These are phyloP conservation scores for Kryptolebias ocellatus DNA, from an alignment of 2,797 vertebrate genomes.

Conservation along the genomic window DNA sequence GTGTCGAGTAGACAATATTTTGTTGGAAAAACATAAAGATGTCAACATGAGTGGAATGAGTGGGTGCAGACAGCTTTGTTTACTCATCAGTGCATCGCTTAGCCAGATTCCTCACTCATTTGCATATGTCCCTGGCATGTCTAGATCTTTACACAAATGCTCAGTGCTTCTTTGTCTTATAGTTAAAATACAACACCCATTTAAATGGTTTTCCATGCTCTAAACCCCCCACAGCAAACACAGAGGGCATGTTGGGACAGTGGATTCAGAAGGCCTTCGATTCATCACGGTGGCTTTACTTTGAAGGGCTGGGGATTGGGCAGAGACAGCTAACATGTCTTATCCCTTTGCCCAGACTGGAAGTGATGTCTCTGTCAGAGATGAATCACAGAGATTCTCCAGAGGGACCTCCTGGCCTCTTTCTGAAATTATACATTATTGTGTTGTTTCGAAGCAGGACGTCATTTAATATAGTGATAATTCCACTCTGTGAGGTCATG, in stretches of 20 bases:
- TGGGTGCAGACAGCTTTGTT: slow-evolving; percentile 58
- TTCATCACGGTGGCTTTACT: slow-evolving; percentile 76
- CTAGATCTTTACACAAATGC: slow-evolving; percentile 30
- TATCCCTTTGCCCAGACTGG: slow-evolving; percentile 63
- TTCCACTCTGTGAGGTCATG: slow-evolving; percentile 36
- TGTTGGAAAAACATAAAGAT: slow-evolving; percentile 28
- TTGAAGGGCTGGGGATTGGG: slow-evolving; percentile 65
- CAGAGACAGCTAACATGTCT: slow-evolving; percentile 67
- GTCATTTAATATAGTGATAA: slow-evolving; percentile 61
- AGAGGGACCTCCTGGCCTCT: slow-evolving; percentile 64
- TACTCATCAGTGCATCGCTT: slow-evolving; percentile 56
- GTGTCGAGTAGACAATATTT: slow-evolving; percentile 26
- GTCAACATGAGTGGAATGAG: slow-evolving; percentile 37
- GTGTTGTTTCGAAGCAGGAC: slow-evolving; percentile 48
- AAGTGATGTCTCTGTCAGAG: slow-evolving; percentile 76
- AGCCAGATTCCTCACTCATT: slow-evolving; percentile 53
- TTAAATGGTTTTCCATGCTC: slow-evolving; percentile 11
- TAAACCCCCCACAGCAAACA: slow-evolving; percentile 18
- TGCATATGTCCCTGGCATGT: slow-evolving; percentile 61
- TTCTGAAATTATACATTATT: slow-evolving; percentile 70
- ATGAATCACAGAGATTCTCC: slow-evolving; percentile 67
- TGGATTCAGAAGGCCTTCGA: slow-evolving; percentile 36
- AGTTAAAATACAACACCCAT: slow-evolving; percentile 21
- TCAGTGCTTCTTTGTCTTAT: slow-evolving; percentile 40
- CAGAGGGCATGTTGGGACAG: slow-evolving; percentile 49